These are phyloP conservation scores for Eulacestoma nigropectus DNA, from an alignment of 2,113 vertebrate genomes.

Conservation along the genomic window DNA sequence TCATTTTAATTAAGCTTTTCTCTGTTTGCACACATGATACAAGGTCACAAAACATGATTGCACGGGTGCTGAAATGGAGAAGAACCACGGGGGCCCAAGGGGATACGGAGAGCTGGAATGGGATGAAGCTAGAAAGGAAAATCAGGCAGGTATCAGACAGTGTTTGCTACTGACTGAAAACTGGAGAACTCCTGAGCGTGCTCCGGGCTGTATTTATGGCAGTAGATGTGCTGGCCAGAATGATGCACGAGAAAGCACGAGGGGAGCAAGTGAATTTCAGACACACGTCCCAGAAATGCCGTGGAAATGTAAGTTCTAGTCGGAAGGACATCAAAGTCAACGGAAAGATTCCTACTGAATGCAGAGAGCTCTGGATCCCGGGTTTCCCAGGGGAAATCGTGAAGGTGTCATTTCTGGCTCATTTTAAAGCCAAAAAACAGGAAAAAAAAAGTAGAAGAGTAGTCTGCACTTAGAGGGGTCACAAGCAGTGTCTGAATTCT, in stretches of 20 bases:
- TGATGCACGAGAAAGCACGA: not conserved
- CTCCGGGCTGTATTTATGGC: not conserved
- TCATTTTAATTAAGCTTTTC: constrained; percentile 5
- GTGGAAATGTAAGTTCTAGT: not conserved
- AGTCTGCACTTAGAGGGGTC: not conserved
- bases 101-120: not conserved
- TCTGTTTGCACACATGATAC: not conserved
- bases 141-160: not conserved
- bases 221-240: not conserved
- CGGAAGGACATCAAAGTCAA: constrained; percentile 49
- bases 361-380: constrained; percentile 12
- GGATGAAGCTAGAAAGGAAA: not conserved
- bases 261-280: constrained; percentile 13
- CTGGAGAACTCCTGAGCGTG: not conserved
- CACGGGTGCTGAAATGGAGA: not conserved
- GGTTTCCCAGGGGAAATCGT: not conserved
- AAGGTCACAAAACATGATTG: not conserved
- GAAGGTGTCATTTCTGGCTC: constrained; percentile 15
- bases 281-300: not conserved
- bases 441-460: not conserved
- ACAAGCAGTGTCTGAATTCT: not conserved
- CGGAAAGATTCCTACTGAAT: constrained; percentile 32
- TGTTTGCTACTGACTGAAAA: not conserved
- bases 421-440: not conserved
- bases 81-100: not conserved